Conservation (phyloP, 1,140 invertebrate species). For the Platorchestia sp. region DNA sequence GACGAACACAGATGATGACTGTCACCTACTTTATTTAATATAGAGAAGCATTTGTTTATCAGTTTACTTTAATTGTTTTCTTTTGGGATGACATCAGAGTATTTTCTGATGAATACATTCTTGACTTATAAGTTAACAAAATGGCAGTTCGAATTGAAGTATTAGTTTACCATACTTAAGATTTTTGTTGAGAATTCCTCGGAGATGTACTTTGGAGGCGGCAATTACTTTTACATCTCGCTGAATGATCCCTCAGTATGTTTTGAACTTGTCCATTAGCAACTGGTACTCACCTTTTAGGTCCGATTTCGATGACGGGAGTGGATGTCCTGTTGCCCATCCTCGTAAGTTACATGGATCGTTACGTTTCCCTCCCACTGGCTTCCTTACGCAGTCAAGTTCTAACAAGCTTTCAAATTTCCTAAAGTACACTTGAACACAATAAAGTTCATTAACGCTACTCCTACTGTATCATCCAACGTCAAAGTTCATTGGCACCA, state of each 20-base stretch:
- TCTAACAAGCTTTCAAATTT: background rate
- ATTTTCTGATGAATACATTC: background rate
- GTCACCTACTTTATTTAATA: no score
- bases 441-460: background rate
- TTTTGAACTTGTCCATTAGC: background rate
- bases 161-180: background rate
- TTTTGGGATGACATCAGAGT: no score
- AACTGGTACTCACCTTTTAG: background rate
- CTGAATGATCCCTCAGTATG: background rate
- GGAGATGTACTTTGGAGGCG: background rate
- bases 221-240: background rate
- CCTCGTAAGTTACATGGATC: background rate
- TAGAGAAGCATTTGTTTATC: no score
- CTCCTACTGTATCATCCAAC: background rate
- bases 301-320: slow-evolving; percentile 56
- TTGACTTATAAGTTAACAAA: background rate
- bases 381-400: background rate
- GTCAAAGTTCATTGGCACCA: background rate
- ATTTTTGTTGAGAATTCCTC: background rate
- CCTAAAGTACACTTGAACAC: background rate
- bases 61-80: no score
- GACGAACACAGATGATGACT: no score
- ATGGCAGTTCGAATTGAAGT: background rate
- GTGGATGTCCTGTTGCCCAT: slow-evolving; percentile 49
- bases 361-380: background rate